Conservation (phyloP, 2,888 invertebrate species). For the Mylabris sibirica region DNA sequence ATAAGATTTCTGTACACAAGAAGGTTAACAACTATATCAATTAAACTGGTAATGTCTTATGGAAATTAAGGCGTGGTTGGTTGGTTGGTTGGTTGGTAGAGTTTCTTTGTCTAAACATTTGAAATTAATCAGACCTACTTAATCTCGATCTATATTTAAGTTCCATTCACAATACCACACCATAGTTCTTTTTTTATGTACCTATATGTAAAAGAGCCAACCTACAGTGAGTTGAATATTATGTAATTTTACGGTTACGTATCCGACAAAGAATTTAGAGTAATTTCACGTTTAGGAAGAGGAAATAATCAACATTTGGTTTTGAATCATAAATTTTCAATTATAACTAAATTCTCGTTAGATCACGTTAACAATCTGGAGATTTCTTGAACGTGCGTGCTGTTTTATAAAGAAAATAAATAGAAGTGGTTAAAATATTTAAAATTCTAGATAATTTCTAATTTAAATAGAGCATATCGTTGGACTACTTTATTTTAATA, state of each 20-base stretch:
- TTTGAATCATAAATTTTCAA: background rate
- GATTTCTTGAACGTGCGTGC: background rate
- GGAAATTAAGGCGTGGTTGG: constrained; percentile 10
- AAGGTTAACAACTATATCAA: constrained; percentile 22
- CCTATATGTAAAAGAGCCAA: no score
- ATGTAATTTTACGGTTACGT: background rate
- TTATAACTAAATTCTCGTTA: background rate
- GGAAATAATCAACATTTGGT: background rate
- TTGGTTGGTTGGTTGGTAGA: background rate
- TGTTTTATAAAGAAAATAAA: constrained; percentile 7
- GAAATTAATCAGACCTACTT: background rate
- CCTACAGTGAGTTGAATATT: background rate
- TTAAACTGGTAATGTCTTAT: constrained; percentile 7
- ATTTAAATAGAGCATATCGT: constrained; percentile 27
- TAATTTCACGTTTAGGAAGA: constrained; percentile 3
- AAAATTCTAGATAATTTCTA: constrained; percentile 20
- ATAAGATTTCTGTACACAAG: background rate
- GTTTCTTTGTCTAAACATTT: background rate
- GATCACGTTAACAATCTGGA: no score
- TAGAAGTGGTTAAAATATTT: background rate
- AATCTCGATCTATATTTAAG: background rate
- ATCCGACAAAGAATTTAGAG: background rate
- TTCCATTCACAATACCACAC: background rate
- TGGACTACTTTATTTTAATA: constrained; percentile 19
- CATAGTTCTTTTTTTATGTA: background rate